A percentile compares a stretch with the other conserved stretches of the same genome.
Conservation (phyloP, 1,140 invertebrate species). For the Drosophila willistoni region DNA sequence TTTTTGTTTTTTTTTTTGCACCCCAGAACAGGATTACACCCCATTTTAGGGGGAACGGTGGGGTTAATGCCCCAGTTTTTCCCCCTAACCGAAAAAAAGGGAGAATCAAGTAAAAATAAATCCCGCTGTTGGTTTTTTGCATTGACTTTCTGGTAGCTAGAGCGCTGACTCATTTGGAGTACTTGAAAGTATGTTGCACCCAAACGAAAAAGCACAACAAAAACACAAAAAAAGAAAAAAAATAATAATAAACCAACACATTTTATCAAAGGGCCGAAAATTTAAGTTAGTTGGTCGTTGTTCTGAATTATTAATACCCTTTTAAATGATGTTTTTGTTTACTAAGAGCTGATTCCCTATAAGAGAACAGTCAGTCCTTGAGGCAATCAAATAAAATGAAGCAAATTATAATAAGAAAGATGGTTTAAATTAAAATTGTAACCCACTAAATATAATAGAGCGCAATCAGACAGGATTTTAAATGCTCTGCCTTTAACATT, state of each 20-base stretch:
- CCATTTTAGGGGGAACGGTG: conserved; percentile 1
- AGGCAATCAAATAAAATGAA: too few species aligned
- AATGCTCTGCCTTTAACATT: neutral
- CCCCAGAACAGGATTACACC: conserved; percentile 1
- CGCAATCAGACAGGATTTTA: too few species aligned
- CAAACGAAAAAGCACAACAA: conserved; percentile 31
- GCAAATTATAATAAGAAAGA: too few species aligned
- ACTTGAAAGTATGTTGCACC: conserved; percentile 76
- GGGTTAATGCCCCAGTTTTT: conserved; percentile 12
- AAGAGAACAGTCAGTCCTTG: too few species aligned
- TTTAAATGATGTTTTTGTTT: too few species aligned
- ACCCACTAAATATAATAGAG: too few species aligned
- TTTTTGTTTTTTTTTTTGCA: neutral
- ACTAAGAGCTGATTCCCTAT: too few species aligned
- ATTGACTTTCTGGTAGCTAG: conserved; percentile 27
- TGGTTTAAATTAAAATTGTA: too few species aligned
- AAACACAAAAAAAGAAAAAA: neutral
- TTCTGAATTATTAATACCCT: too few species aligned
- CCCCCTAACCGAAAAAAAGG: conserved; percentile 25
- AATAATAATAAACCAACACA: conserved; percentile 16
- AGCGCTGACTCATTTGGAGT: conserved; percentile 66
- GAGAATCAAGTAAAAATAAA: conserved; percentile 39
- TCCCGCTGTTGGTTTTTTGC: conserved; percentile 33
- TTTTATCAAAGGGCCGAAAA: conserved; percentile 2
- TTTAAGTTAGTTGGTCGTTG: too few species aligned